Conservation (phyloP, 2,797 vertebrate species). For the Fringilla coelebs region DNA sequence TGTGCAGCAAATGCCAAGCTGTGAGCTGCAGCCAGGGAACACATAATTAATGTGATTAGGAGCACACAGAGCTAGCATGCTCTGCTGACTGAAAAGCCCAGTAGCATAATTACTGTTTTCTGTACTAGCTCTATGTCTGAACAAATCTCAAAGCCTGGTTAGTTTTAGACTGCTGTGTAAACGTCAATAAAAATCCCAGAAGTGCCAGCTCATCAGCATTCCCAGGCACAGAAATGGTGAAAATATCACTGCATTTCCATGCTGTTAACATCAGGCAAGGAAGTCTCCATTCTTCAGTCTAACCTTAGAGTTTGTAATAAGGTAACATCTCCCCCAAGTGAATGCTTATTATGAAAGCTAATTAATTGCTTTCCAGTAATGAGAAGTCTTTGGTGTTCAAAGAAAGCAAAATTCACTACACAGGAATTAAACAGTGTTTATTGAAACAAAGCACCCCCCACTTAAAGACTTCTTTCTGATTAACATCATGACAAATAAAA, state of each 20-base stretch:
- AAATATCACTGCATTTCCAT: slow-evolving; percentile 64
- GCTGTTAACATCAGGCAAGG: slow-evolving; percentile 56
- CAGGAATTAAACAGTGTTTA: slow-evolving; percentile 73
- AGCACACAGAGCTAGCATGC: slow-evolving; percentile 72
- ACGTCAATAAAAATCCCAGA: slow-evolving; percentile 78
- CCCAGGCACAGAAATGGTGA: slow-evolving; percentile 63
- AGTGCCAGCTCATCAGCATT: slow-evolving; percentile 74
- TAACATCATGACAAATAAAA: slow-evolving; percentile 55
- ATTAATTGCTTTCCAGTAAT: slow-evolving; percentile 80
- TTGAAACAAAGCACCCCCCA: slow-evolving; percentile 67
- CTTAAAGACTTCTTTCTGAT: slow-evolving; percentile 52
- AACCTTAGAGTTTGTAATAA: slow-evolving; percentile 71
- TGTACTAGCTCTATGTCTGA: slow-evolving; percentile 73
- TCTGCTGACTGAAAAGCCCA: slow-evolving; percentile 75
- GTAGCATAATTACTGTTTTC: slow-evolving; percentile 79
- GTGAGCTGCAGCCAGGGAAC: slow-evolving; percentile 67
- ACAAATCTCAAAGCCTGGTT: slow-evolving; percentile 77
- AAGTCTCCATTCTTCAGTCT: slow-evolving; percentile 54
- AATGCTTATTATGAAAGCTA: slow-evolving; percentile 76
- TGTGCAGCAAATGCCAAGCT: slow-evolving; percentile 65
- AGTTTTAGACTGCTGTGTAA: slow-evolving; percentile 76
- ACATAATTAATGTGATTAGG: slow-evolving; percentile 78
- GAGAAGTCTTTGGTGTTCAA: slow-evolving; percentile 71
- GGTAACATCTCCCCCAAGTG: slow-evolving; percentile 74
- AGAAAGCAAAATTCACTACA: slow-evolving; percentile 72